Conservation (phyloP, 2,113 vertebrate species). For the Thinocorus orbignyianus region DNA sequence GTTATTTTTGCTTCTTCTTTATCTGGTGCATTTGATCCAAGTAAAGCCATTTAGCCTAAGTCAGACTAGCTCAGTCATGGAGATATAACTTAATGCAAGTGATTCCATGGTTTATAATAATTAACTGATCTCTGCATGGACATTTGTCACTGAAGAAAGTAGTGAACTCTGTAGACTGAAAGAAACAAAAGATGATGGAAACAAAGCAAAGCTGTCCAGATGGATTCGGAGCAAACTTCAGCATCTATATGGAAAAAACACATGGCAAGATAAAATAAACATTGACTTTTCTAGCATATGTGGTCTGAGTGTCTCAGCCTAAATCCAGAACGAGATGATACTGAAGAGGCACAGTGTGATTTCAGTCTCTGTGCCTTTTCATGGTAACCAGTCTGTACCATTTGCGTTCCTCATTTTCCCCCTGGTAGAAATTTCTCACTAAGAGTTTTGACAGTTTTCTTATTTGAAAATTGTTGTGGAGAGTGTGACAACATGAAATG, state of each 20-base stretch:
- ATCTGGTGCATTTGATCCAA: background rate
- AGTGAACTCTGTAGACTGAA: background rate
- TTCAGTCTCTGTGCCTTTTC: background rate
- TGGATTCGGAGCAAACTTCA: background rate
- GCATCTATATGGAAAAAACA: background rate
- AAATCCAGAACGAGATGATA: background rate
- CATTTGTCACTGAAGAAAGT: background rate
- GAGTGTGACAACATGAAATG: slow-evolving; percentile 59
- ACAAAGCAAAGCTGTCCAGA: background rate
- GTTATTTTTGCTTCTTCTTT: background rate
- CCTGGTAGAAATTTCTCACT: slow-evolving; percentile 53
- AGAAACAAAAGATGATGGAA: background rate
- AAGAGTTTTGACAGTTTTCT: slow-evolving; percentile 57
- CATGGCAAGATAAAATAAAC: background rate
- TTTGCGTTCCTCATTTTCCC: slow-evolving; percentile 29
- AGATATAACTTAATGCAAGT: background rate
- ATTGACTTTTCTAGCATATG: background rate
- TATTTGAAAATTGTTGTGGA: slow-evolving; percentile 37
- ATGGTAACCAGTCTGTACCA: background rate
- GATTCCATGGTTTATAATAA: background rate
- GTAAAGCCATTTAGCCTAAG: background rate
- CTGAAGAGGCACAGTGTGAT: fast-evolving
- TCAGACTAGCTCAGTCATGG: background rate
- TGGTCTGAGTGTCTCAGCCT: background rate
- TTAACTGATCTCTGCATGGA: background rate